Percentiles rank a stretch among this genome's conserved stretches.
These are phyloP conservation scores for Antennarius striatus DNA, from an alignment of 2,113 vertebrate genomes.

Conservation along the genomic window DNA sequence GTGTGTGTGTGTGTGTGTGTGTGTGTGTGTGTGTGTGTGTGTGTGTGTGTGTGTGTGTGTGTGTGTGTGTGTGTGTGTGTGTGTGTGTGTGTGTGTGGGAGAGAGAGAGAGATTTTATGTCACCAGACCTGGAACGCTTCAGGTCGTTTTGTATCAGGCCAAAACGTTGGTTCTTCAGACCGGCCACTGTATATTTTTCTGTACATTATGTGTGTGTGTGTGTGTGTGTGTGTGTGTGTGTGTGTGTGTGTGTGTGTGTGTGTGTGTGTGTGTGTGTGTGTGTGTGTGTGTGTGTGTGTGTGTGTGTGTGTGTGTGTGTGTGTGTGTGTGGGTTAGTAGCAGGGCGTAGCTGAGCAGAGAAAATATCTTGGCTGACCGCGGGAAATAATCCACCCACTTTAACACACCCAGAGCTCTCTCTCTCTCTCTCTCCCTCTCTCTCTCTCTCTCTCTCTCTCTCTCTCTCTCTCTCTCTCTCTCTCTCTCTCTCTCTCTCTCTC, in stretches of 20 bases:
- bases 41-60: too few species aligned
- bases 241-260: constrained; percentile 40
- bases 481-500: background rate
- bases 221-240: constrained; percentile 45
- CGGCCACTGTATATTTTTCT: constrained; percentile 62
- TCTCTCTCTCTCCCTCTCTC: constrained; percentile 7
- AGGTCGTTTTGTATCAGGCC: constrained; percentile 50
- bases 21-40: constrained; percentile 11
- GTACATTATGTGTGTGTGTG: constrained; percentile 57
- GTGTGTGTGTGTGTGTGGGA: constrained; percentile 15
- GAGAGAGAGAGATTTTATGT: constrained; percentile 28
- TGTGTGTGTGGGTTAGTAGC: constrained; percentile 52
- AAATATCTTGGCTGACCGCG: constrained; percentile 72
- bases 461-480: too few species aligned
- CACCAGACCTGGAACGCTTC: constrained; percentile 51
- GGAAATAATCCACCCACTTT: constrained; percentile 71
- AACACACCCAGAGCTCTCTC: constrained; percentile 67
- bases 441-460: constrained; percentile 28
- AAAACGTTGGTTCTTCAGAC: constrained; percentile 41
- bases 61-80: constrained; percentile 6
- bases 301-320: constrained; percentile 40
- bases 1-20: constrained; percentile 15
- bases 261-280: constrained; percentile 49
- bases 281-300: constrained; percentile 48
- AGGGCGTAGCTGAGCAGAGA: constrained; percentile 76